phyloP scores from a whole-genome alignment of 1,140 invertebrate species.

The Nebria ingens region DNA sequence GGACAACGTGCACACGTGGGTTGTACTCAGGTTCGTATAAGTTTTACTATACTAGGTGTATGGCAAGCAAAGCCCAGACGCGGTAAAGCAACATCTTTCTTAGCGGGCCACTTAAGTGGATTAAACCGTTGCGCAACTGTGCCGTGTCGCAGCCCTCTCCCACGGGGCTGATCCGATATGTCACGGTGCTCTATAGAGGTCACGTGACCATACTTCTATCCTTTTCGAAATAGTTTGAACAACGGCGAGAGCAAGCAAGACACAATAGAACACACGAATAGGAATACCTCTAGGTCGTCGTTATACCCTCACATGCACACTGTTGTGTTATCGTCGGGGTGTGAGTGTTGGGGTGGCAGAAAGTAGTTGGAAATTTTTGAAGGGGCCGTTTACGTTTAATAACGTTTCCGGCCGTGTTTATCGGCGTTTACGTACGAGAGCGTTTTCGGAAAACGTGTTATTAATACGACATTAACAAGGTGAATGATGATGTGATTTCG shows the following conservation, averaged over 20 bases:
- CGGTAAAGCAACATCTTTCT: slow-evolving; percentile 7
- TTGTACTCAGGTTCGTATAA: background rate
- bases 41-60: background rate
- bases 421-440: background rate
- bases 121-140: slow-evolving; percentile 15
- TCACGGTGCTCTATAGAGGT: slow-evolving; percentile 12
- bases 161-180: slow-evolving; percentile 12
- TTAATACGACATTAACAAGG: background rate
- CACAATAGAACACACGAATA: no score
- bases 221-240: no score
- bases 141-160: slow-evolving; percentile 3
- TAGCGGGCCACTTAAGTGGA: slow-evolving; percentile 14
- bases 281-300: no score
- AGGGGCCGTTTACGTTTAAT: background rate
- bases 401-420: background rate
- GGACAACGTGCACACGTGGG: background rate
- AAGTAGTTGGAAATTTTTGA: no score
- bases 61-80: no score
- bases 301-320: no score
- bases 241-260: no score
- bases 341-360: no score
- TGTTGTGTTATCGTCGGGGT: no score
- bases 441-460: background rate
- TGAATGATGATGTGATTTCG: background rate
- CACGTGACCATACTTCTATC: slow-evolving; percentile 4